Percentiles rank a stretch among this genome's conserved stretches.
phyloP scores from a whole-genome alignment of 2,888 invertebrate genomes.

The Polymixis flavicincta region DNA sequence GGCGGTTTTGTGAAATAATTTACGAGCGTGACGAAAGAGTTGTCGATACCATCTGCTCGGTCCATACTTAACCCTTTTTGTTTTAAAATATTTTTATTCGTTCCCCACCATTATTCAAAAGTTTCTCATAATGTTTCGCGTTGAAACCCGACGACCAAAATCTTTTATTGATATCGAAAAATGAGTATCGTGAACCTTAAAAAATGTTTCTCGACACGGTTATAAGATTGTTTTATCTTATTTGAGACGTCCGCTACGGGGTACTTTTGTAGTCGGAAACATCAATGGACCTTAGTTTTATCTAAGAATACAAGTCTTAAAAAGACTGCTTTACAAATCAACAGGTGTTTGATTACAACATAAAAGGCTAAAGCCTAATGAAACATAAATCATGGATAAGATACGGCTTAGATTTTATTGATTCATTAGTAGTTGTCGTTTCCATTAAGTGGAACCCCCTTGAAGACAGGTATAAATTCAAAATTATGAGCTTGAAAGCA shows the following conservation, averaged over 20 bases:
- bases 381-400: constrained; percentile 72
- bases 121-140: constrained; percentile 86
- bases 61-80: constrained; percentile 88
- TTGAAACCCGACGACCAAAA: constrained; percentile 82
- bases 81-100: constrained; percentile 85
- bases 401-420: constrained; percentile 70
- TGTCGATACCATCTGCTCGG: constrained; percentile 89
- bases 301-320: constrained; percentile 33
- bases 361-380: constrained; percentile 70
- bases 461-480: constrained; percentile 50
- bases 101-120: constrained; percentile 89
- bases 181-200: constrained; percentile 82
- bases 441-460: constrained; percentile 61
- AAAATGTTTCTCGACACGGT: constrained; percentile 77
- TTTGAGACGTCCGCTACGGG: constrained; percentile 67
- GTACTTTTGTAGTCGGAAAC: constrained; percentile 68
- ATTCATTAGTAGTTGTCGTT: constrained; percentile 69
- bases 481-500: constrained; percentile 56
- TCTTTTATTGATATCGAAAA: constrained; percentile 88
- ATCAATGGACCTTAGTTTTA: constrained; percentile 51
- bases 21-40: constrained; percentile 90
- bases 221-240: constrained; percentile 79
- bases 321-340: constrained; percentile 71
- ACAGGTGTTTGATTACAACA: constrained; percentile 69
- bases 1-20: constrained; percentile 89